Evolutionary conservation across 2,797 vertebrate genomes (phyloP), one percentile per base, ranked within the genome.

Genomic region (Borostomias antarcticus): DNA sequence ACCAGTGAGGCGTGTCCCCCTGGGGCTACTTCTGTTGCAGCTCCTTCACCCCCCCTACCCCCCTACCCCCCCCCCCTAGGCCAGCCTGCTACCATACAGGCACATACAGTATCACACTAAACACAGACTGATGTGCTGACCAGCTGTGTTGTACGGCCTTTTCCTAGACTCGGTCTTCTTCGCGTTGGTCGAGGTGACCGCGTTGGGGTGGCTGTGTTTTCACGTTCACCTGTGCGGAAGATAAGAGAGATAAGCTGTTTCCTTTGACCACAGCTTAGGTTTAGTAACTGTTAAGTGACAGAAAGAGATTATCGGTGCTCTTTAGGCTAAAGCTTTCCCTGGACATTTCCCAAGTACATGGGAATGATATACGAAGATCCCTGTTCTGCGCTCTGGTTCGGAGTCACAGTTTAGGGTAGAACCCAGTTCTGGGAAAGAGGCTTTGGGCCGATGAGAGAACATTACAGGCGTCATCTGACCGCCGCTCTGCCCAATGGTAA

Each of bases 311-410:
- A 88, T 86, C 78, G 66, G 72, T 69, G 85, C 80, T 90, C 66
- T 83, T 79, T 74, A 70, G 73, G 73, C 75, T 84, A 86, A 88
- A 88, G 77, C 86, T 88, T 84, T 87, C 80, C 75, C 77, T 91
- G 87, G 89, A 90, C 76, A 29, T 66, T 80, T 72, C 85, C 86
- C 88, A 91, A 88, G 71, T 28, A 73, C 68, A 78, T 76, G 79
- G 76, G 73, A 81, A 76, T 77, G 78, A 83, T 79, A 82, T 79
- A 57, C 56, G 72, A 60, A 83, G 75, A 70, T 78, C 73, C 66
- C 68, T 78, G 65, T 82, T 78, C 64, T 68, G 37, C 5, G 28
- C 7, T 60, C 48, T 73, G 77, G 13, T 72, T 52, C 2, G 1
- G 7, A 6, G 8, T 48, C 2, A 48, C 8, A 40, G 37, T 48